Percentiles rank a stretch among this genome's conserved stretches.
These are phyloP conservation scores for Sarcophaga carnaria DNA, from an alignment of 2,888 invertebrate species.

Conservation along the genomic window DNA sequence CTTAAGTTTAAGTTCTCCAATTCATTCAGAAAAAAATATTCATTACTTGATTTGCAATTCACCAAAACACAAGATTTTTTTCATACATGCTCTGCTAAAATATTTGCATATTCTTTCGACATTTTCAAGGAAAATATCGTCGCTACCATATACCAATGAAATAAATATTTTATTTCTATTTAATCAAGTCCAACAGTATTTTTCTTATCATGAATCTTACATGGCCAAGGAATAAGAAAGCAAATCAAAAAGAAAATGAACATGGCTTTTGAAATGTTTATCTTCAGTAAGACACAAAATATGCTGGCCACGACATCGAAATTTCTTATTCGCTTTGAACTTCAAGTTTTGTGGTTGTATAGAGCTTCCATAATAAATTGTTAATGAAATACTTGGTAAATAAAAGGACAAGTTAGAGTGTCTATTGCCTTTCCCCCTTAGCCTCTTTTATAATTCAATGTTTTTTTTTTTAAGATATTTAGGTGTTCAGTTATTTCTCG, in stretches of 20 bases:
- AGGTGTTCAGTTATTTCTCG: neutral
- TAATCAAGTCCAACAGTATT: conserved; percentile 24
- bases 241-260: neutral
- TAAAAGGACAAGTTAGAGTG: conserved; percentile 7
- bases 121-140: too few species aligned
- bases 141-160: neutral
- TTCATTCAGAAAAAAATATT: too few species aligned
- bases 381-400: conserved; percentile 62
- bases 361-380: conserved; percentile 52
- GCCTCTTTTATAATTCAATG: too few species aligned
- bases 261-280: conserved; percentile 36
- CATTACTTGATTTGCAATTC: too few species aligned
- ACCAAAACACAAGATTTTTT: too few species aligned
- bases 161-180: conserved; percentile 42
- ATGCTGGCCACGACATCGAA: conserved; percentile 49
- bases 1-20: too few species aligned
- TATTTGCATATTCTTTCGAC: neutral
- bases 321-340: conserved; percentile 53
- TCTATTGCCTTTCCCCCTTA: neutral
- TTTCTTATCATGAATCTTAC: conserved; percentile 47
- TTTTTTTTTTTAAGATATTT: neutral
- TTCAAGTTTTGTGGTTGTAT: conserved; percentile 44
- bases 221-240: conserved; percentile 3
- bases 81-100: too few species aligned
- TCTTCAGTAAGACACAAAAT: conserved; percentile 41